Conservation (phyloP, 2,113 vertebrate species). For the Castor canadensis region DNA sequence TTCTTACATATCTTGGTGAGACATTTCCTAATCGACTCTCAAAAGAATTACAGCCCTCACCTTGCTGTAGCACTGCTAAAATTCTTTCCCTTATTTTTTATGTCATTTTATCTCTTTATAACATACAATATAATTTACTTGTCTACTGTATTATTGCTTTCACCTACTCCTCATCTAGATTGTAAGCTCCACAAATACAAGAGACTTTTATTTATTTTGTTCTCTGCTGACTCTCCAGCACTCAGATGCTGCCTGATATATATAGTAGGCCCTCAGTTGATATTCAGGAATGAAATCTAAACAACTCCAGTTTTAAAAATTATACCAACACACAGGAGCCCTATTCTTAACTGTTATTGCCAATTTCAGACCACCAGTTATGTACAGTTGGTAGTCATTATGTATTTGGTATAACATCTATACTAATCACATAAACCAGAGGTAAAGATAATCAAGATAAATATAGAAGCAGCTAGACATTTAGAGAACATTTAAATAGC, state of each 20-base stretch:
- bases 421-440: neutral
- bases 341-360: neutral
- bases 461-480: neutral
- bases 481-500: neutral
- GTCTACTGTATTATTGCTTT: neutral
- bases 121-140: neutral
- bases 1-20: neutral
- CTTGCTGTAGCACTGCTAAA: neutral
- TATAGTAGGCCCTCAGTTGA: neutral
- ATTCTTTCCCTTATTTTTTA: neutral
- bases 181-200: neutral
- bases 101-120: neutral
- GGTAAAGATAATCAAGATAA: neutral
- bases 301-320: neutral
- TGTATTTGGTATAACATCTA: neutral
- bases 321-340: neutral
- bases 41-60: neutral
- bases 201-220: neutral
- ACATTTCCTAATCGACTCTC: neutral
- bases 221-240: neutral
- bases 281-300: neutral
- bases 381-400: neutral
- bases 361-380: neutral
- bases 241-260: neutral
- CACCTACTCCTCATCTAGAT: neutral